These are phyloP conservation scores for Strongylocentrotus purpuratus DNA, from an alignment of 35 echinoderm and acorn worm genomes.

Conservation along the genomic window DNA sequence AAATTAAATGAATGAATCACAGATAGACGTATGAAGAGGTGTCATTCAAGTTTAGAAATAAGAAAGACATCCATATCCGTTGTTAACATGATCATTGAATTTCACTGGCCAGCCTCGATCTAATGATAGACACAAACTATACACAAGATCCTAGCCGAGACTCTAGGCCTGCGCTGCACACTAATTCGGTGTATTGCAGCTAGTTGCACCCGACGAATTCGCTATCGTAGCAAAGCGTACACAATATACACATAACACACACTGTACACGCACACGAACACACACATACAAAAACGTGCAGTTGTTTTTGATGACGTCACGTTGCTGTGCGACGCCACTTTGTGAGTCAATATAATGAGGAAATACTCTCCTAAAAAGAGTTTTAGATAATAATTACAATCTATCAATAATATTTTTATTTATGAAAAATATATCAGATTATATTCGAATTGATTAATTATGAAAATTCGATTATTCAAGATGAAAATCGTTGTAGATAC, in stretches of 20 bases:
- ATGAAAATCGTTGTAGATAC: neutral
- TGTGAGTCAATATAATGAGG: neutral
- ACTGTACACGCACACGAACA: neutral
- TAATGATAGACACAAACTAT: neutral
- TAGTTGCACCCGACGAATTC: neutral
- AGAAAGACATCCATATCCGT: too few relatives aligned
- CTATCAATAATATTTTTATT: neutral
- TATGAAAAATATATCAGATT: neutral
- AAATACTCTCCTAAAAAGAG: neutral
- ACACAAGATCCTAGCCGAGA: neutral
- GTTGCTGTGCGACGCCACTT: conserved; percentile 26
- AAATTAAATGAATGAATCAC: too few relatives aligned
- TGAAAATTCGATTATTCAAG: neutral
- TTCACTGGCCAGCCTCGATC: neutral
- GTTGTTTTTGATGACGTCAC: conserved; percentile 38
- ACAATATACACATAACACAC: neutral
- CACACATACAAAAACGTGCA: neutral
- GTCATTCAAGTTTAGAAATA: too few relatives aligned
- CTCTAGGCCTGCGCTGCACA: neutral
- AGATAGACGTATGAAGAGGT: too few relatives aligned
- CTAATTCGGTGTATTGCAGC: neutral
- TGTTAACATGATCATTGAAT: neutral
- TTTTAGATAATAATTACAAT: neutral
- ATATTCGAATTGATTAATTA: neutral
- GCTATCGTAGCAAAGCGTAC: neutral